Evolutionary conservation across 1,140 invertebrate genomes (phyloP).

Genomic region (Heliconius eleuchia): DNA sequence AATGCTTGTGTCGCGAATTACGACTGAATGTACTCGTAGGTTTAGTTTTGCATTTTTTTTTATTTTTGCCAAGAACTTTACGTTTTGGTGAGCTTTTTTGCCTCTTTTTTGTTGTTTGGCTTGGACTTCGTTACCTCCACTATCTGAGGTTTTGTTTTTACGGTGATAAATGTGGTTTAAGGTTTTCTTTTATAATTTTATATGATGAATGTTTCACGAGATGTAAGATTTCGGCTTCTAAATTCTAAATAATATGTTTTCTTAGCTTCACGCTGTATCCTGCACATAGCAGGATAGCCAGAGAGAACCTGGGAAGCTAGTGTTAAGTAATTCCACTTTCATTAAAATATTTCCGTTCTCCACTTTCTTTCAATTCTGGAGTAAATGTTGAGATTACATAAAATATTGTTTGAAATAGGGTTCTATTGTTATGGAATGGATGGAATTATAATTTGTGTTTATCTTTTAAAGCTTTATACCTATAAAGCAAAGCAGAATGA

Average conservation of each 20-base stretch:
- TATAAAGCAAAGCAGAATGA: too few relatives aligned
- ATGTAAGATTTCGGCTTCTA: background rate
- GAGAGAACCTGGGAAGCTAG: too few relatives aligned
- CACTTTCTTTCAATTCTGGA: too few relatives aligned
- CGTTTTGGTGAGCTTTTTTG: conserved; percentile 24
- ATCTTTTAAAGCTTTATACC: too few relatives aligned
- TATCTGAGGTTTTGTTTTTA: conserved; percentile 2
- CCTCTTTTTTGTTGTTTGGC: background rate
- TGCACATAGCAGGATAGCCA: too few relatives aligned
- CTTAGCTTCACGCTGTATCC: too few relatives aligned
- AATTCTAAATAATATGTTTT: background rate
- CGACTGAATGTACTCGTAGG: conserved; percentile 32
- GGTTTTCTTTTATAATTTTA: background rate
- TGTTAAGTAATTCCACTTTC: too few relatives aligned
- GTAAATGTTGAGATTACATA: too few relatives aligned
- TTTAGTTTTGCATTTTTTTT: conserved; percentile 36
- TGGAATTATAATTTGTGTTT: too few relatives aligned
- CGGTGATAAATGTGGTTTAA: background rate
- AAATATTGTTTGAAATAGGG: too few relatives aligned
- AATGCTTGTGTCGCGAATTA: conserved; percentile 38
- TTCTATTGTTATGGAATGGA: too few relatives aligned
- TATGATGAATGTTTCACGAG: background rate
- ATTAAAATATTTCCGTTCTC: too few relatives aligned
- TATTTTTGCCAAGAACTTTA: conserved; percentile 28
- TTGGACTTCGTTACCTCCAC: conserved; percentile 18